Base-by-base conservation (phyloP, 92 coral and sea anemone genomes). In the Siderastrea radians region DNA sequence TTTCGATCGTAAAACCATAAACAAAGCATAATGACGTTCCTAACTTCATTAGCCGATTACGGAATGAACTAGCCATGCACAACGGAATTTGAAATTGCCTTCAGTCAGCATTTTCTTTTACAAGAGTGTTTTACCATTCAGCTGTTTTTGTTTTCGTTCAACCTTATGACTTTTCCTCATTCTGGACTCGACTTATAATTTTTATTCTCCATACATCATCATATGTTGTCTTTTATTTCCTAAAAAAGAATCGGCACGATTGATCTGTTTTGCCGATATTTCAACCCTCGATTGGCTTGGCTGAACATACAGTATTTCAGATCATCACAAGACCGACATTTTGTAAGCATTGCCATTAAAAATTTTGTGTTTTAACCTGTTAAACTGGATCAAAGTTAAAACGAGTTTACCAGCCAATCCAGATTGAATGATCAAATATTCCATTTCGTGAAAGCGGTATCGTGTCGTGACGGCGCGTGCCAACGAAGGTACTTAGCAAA, bases 401-500 rank as follows among this genome's bases (percentile, higher is more conserved):
- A 72, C 8, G 7, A 9, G 49, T 72, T 72, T 1, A 51, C 1
- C 4, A 17, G 19, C 4, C 7, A 49, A n/a, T 51, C 19, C 17
- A 8, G 44, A 48, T n/a, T 11, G 3, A 49, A 74, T 48, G 1
- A 13, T 13, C 60, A 8, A 49, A 2, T 15, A 15, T 44, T 72
- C 14, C n/a, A 61, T 61, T 61, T n/a, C 7, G 19, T 50, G 53
- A 44, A 68, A 38, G 16, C 3, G 47, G 47, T 47, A 46, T 82
- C 78, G 66, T 70, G 77, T 70, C 65, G 59, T 82, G 47, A 14
- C 17, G 86, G 78, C 78, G 77, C 86, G 86, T 82, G 86, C 86
- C 66, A 26, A 68, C 54, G 26, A 54, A 45, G 75, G 49, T 68
- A 68, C 85, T 82, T 82, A 47, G 59, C 77, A 78, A 69, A 59